These are phyloP conservation scores for Bombycilla garrulus DNA, from an alignment of 2,113 vertebrate genomes.

Conservation along the genomic window DNA sequence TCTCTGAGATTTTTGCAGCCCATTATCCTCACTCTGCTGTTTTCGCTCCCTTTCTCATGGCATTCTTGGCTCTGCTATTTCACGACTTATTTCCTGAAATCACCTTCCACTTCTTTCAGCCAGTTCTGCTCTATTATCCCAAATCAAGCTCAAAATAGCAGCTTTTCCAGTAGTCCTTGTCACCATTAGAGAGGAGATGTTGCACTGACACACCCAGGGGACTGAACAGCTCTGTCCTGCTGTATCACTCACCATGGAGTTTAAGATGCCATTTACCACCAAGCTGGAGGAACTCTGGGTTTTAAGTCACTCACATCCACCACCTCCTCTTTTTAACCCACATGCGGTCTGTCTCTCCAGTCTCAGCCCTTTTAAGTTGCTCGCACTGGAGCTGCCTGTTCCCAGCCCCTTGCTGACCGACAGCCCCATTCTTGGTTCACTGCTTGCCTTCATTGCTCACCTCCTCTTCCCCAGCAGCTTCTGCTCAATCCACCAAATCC, in stretches of 20 bases:
- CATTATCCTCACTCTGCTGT: background rate
- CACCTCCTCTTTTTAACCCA: background rate
- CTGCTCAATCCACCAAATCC: background rate
- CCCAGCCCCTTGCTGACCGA: background rate
- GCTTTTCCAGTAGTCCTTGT: background rate
- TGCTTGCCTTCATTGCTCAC: background rate
- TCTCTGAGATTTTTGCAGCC: background rate
- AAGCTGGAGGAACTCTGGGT: background rate
- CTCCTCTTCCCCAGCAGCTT: background rate
- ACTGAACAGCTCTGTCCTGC: background rate
- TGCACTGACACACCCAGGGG: background rate
- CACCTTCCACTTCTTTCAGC: background rate
- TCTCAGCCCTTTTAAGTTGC: background rate
- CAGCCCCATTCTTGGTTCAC: accelerated
- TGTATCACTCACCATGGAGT: accelerated
- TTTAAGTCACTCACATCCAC: background rate
- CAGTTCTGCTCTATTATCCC: background rate
- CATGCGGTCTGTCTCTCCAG: background rate
- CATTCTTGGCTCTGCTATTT: background rate
- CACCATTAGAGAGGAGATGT: background rate
- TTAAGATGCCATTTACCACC: background rate
- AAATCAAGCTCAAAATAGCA: background rate
- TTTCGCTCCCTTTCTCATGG: background rate
- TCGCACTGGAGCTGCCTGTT: background rate
- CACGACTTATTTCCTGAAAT: background rate